These are phyloP conservation scores for Mechanitis mazaeus DNA, from an alignment of 2,888 invertebrate genomes.

Conservation along the genomic window DNA sequence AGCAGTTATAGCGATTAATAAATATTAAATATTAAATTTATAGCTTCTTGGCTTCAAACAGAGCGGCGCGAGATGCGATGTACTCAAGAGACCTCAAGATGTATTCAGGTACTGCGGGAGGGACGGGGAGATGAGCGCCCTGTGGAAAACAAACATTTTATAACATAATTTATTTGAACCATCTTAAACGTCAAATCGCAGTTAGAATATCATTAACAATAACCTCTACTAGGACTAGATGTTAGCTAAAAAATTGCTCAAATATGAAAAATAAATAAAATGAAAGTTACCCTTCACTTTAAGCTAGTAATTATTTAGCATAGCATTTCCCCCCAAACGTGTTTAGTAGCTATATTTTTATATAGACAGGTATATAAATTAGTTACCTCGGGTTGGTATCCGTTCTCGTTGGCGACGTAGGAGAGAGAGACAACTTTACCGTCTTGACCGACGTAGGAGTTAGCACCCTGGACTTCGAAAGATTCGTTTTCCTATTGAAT, in stretches of 20 bases:
- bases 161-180: neutral
- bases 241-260: neutral
- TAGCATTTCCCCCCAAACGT: slow-evolving; percentile 2
- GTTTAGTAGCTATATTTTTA: too few species aligned
- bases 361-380: neutral
- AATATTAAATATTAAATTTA: slow-evolving; percentile 34
- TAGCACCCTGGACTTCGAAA: slow-evolving; percentile 68
- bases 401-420: slow-evolving; percentile 78
- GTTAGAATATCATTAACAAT: neutral
- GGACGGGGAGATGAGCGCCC: slow-evolving; percentile 40
- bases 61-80: slow-evolving; percentile 65
- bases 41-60: slow-evolving; percentile 46
- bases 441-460: slow-evolving; percentile 72
- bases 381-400: slow-evolving; percentile 66
- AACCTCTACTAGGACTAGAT: slow-evolving; percentile 3
- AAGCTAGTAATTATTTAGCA: slow-evolving; percentile 11
- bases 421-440: slow-evolving; percentile 51
- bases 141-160: slow-evolving; percentile 28
- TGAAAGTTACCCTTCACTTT: slow-evolving; percentile 15
- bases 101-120: slow-evolving; percentile 55
- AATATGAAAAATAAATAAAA: neutral
- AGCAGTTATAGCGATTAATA: slow-evolving; percentile 35
- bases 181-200: neutral
- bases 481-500: slow-evolving; percentile 51
- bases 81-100: slow-evolving; percentile 61